phyloP scores from a whole-genome alignment of 2,888 invertebrate genomes.

The Trissolcus japonicus region DNA sequence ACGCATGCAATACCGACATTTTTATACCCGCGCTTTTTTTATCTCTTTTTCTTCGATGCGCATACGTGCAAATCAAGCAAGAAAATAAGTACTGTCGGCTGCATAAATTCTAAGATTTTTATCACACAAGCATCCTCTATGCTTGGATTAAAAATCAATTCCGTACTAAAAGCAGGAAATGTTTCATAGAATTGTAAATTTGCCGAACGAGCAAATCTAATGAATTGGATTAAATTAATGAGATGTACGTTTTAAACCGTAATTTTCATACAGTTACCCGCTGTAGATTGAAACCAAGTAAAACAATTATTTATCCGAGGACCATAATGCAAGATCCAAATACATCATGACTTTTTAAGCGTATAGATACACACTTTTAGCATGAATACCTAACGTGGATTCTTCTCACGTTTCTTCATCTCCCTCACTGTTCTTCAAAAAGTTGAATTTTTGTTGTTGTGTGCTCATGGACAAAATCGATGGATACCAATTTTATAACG shows the following conservation, averaged over 20 bases:
- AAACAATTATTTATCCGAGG: no score
- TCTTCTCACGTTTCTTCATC: slow-evolving; percentile 11
- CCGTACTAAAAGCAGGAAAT: no score
- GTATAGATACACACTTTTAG: slow-evolving; percentile 15
- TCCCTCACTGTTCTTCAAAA: not conserved
- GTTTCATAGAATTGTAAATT: not conserved
- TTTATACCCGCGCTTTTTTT: slow-evolving; percentile 39
- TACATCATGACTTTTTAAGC: slow-evolving; percentile 19
- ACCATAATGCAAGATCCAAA: not conserved
- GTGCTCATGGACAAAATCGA: slow-evolving; percentile 23
- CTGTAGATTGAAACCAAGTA: no score
- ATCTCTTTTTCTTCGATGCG: slow-evolving; percentile 15
- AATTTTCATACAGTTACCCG: no score
- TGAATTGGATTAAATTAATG: not conserved
- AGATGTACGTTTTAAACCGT: no score
- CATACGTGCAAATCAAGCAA: not conserved
- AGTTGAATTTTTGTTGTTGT: not conserved
- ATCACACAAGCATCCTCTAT: slow-evolving; percentile 9
- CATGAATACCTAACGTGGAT: slow-evolving; percentile 18
- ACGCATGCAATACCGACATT: slow-evolving; percentile 48
- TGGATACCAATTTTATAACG: slow-evolving; percentile 41
- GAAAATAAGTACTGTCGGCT: slow-evolving; percentile 4
- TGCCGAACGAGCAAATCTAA: not conserved
- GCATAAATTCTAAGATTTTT: slow-evolving; percentile 39
- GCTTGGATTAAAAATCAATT: not conserved